Base-by-base conservation (phyloP, 2,888 invertebrate species). In the Oscheius sp. region DNA sequence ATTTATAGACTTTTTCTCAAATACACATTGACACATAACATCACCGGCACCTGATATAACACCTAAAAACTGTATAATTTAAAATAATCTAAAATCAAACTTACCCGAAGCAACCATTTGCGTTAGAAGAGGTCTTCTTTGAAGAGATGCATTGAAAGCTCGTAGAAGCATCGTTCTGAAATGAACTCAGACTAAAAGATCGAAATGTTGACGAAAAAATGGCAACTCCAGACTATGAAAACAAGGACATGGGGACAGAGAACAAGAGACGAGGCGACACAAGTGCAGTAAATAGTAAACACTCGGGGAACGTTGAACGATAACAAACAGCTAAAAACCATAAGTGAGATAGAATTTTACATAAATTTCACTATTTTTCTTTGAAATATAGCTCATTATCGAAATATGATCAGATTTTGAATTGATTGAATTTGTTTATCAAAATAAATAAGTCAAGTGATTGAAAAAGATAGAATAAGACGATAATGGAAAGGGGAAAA, bases 11-110 rank as follows among this genome's bases (percentile, higher is more conserved):
- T 78, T 52, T 63, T 80, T 79, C 21, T 70, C 72, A 2, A 72
- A 71, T 16, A 76, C 69, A 16, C 80, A 72, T 69, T 86, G 86
- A 18, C 81, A 75, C 45, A 84, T 76, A 0, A 72, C 78, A 76
- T 86, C 86, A 18, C 86, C 86, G 7, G 74, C 68, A 41, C 73
- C 80, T n/a, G 79, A 77, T 13, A 86, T 82, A 23, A 76, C 56
- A 35, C 85, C 85, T 76, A 73, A 46, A 61, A 35, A 46, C 23
- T 1, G 0, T 12, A 13, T 13, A 27, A 56, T 59, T 25, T 69
- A 18, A 58, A 41, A 21, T 46, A 18, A 46, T 35, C 21, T 0
- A 69, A 27, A 2, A 43, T 6, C 16, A 25, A 18, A 64, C 63
- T 16, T 13, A 77, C 74, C 74, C 18, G 74, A 64, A 27, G 71